Evolutionary conservation across 2,797 vertebrate species (phyloP), one percentile per base, ranked within the genome.

Genomic region (Aythya fuligula): DNA sequence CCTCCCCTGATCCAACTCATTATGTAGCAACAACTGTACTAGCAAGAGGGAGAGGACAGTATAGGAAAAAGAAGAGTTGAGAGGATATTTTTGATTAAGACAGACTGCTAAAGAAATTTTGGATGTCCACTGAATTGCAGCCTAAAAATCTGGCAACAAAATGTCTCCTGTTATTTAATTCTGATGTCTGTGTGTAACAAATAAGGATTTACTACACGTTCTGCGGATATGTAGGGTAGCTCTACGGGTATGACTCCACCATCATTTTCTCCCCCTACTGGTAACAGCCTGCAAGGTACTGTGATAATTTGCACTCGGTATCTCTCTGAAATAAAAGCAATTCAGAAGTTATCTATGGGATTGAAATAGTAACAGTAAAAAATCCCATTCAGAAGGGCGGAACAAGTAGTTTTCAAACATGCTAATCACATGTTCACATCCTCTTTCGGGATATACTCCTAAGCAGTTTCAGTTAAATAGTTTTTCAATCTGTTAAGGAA

Each of bases 181-280:
- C 49, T 56, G 36, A 78, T 28, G 19, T 70, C 49, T 87, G 32
- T 27, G 41, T 1, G 0, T 27, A 80, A 73, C 41, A 77, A 85
- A 93, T 65, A 45, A 85, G 69, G 71, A 87, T 36, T 71, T 77
- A 45, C 5, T 77, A 74, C 41, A 47, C 15, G 49, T 28, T 88
- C 53, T 51, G 45, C 54, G 92, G 87, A 87, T 57, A 89, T 8
- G 45, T 25, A 92, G 38, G 43, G 57, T 30, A 74, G 17, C 14
- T 89, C 43, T 92, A 82, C 82, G 28, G 43, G 13, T 73, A 49
- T 70, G 74, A 83, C 72, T 92, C 53, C 57, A 73, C 25, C n/a
- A 79, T 64, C 2, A 71, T 77, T 80, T 90, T 91, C 89, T 94
- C 85, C 94, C 81, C 57, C 92, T 95, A 85, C 86, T 96, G 93